phyloP scores from a whole-genome alignment of 2,113 vertebrate genomes.

The Channa argus region DNA sequence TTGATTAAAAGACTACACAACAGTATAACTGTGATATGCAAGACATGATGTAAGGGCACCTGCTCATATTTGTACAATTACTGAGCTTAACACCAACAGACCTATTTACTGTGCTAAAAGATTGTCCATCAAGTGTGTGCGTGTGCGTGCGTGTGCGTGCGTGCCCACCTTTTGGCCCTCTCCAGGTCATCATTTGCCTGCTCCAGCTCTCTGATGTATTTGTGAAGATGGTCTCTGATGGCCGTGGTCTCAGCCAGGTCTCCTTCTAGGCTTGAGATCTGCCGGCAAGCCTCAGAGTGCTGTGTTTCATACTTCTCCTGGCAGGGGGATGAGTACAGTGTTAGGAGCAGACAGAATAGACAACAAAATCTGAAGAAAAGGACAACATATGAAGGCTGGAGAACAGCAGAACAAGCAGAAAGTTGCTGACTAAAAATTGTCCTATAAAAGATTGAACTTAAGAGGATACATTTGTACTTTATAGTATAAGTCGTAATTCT shows the following conservation, averaged over 20 bases:
- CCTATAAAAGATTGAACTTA: too few relatives aligned
- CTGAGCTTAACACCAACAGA: too few relatives aligned
- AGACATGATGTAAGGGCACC: too few relatives aligned
- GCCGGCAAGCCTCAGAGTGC: conserved; percentile 88
- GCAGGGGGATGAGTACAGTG: neutral
- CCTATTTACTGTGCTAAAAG: neutral
- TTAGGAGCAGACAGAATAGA: neutral
- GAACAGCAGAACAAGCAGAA: neutral
- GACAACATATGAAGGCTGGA: neutral
- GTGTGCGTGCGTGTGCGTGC: too few relatives aligned
- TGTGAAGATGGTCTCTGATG: conserved; percentile 92
- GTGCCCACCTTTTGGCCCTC: conserved; percentile 90
- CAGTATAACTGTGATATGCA: too few relatives aligned
- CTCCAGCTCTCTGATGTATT: conserved; percentile 94
- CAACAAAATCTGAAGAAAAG: neutral
- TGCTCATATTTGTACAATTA: too few relatives aligned
- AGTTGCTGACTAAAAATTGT: neutral
- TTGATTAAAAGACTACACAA: too few relatives aligned
- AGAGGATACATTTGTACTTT: too few relatives aligned
- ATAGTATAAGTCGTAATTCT: too few relatives aligned
- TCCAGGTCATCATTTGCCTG: conserved; percentile 97
- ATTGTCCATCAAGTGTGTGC: neutral
- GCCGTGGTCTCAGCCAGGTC: conserved; percentile 91
- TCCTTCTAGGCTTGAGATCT: conserved; percentile 90
- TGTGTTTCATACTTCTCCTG: conserved; percentile 93